Conservation (phyloP, 1,140 invertebrate genomes). For the Homalodisca vitripennis region DNA sequence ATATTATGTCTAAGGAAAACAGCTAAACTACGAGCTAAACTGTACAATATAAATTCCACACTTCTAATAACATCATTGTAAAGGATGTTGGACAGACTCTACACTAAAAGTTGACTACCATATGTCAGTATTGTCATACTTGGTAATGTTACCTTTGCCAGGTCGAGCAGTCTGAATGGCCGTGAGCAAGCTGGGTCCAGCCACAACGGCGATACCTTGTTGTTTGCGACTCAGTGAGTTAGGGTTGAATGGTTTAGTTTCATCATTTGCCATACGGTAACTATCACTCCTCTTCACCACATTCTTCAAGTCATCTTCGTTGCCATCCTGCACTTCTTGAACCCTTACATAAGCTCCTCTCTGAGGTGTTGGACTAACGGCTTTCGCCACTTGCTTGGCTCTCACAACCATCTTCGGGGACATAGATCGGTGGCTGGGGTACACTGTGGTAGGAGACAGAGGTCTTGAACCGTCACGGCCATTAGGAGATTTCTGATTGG, state of each 20-base stretch:
- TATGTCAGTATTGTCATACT: constrained; percentile 68
- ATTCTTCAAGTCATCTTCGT: constrained; percentile 48
- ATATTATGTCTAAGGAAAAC: too few relatives aligned
- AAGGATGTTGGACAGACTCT: too few relatives aligned
- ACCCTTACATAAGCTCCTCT: constrained; percentile 42
- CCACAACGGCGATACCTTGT: constrained; percentile 38
- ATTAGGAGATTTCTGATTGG: constrained; percentile 26
- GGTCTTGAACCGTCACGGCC: constrained; percentile 16
- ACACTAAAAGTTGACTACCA: too few relatives aligned
- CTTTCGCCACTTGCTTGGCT: constrained; percentile 31
- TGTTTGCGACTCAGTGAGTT: constrained; percentile 39
- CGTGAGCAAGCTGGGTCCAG: constrained; percentile 40
- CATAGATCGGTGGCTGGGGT: constrained; percentile 26
- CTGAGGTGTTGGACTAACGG: constrained; percentile 32
- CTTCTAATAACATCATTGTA: too few relatives aligned
- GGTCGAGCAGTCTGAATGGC: constrained; percentile 49
- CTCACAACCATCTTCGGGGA: constrained; percentile 40
- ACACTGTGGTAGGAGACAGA: constrained; percentile 30
- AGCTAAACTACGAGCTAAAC: not conserved
- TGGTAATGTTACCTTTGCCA: constrained; percentile 52
- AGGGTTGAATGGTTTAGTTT: constrained; percentile 38
- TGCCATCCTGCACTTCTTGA: constrained; percentile 34
- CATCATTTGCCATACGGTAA: constrained; percentile 74
- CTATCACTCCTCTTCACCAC: constrained; percentile 77
- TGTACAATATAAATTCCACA: not conserved